Percentiles rank a stretch among this genome's conserved stretches.
These are phyloP conservation scores for Glomeris marginata DNA, from an alignment of 2,888 invertebrate genomes.

Conservation along the genomic window DNA sequence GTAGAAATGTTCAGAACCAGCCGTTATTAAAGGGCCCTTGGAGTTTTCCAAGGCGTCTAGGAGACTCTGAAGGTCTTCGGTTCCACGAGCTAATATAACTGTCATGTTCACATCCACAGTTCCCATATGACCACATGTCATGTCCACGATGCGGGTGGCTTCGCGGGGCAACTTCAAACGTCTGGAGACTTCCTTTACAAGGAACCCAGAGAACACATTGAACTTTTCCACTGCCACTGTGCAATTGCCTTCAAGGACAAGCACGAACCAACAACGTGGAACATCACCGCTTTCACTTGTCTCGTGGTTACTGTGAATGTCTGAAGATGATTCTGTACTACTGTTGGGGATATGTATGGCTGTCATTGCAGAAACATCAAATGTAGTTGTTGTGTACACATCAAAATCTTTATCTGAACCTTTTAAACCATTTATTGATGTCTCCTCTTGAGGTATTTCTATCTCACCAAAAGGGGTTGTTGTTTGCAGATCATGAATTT, in stretches of 20 bases:
- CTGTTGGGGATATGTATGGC: background rate
- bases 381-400: too few species aligned
- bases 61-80: too few species aligned
- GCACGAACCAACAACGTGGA: conserved; percentile 6
- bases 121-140: too few species aligned
- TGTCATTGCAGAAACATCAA: too few species aligned
- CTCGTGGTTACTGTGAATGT: background rate
- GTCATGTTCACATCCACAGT: too few species aligned
- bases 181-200: too few species aligned
- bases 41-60: conserved; percentile 3
- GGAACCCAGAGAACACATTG: background rate
- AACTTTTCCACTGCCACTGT: background rate
- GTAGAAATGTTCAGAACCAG: conserved; percentile 3
- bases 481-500: too few species aligned
- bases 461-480: too few species aligned
- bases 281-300: background rate
- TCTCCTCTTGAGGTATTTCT: background rate
- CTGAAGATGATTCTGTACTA: background rate
- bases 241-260: conserved; percentile 12
- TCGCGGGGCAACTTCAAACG: too few species aligned
- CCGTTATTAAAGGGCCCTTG: background rate
- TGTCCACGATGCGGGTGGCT: too few species aligned
- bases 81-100: too few species aligned
- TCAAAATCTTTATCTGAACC: too few species aligned
- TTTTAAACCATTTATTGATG: background rate